Evolutionary conservation across 2,888 invertebrate genomes (phyloP).

Genomic region (Sphaerophoria taeniata): DNA sequence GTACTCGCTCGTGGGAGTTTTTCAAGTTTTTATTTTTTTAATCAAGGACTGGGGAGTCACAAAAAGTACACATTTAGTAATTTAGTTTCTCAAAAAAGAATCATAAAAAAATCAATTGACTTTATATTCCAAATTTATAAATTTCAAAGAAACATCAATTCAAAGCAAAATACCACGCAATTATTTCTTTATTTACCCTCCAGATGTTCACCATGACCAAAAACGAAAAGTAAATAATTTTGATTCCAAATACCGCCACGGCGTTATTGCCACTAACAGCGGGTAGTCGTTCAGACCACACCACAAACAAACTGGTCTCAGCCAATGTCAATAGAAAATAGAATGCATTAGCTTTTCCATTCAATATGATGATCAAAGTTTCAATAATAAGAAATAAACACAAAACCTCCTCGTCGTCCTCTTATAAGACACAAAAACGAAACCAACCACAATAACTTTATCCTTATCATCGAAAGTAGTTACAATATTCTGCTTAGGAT

Average conservation of each 20-base stretch:
- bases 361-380: conserved; percentile 56
- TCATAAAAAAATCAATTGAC: too few relatives aligned
- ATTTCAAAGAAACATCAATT: too few relatives aligned
- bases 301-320: not conserved
- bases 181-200: not conserved
- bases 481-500: conserved; percentile 55
- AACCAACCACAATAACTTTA: conserved; percentile 60
- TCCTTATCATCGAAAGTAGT: conserved; percentile 62
- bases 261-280: not conserved
- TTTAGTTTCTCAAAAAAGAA: too few relatives aligned
- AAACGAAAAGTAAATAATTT: too few relatives aligned
- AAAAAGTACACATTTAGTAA: too few relatives aligned
- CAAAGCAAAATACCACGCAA: too few relatives aligned
- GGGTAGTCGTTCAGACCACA: not conserved
- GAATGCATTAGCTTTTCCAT: conserved; percentile 19
- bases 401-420: conserved; percentile 7
- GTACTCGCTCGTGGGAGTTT: too few relatives aligned
- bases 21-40: too few relatives aligned
- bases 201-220: not conserved
- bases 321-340: not conserved
- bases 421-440: conserved; percentile 1
- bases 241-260: not conserved
- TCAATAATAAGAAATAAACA: conserved; percentile 26
- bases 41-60: too few relatives aligned
- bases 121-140: too few relatives aligned